phyloP scores from a whole-genome alignment of 1,140 invertebrate species.

The Octopus sinensis region DNA sequence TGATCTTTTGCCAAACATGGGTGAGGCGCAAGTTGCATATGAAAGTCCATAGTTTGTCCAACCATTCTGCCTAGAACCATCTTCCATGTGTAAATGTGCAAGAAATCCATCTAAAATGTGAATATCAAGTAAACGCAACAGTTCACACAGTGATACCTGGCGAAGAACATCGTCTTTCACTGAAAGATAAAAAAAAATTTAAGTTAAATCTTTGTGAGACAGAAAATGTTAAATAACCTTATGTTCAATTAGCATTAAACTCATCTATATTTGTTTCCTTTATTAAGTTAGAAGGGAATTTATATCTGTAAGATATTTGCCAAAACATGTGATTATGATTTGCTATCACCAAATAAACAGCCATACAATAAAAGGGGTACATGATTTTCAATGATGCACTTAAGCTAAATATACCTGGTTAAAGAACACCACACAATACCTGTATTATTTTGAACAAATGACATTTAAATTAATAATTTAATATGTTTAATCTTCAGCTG shows the following conservation, averaged over 20 bases:
- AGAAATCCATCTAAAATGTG: conserved; percentile 50
- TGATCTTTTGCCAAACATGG: neutral
- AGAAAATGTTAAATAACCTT: neutral
- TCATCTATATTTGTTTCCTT: too few relatives aligned
- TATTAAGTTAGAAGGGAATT: too few relatives aligned
- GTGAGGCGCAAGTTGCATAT: neutral
- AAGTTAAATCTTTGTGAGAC: neutral
- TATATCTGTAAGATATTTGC: too few relatives aligned
- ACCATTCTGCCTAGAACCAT: conserved; percentile 32
- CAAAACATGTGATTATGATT: too few relatives aligned
- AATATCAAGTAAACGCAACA: conserved; percentile 49
- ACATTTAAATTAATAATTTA: too few relatives aligned
- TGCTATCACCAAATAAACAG: too few relatives aligned
- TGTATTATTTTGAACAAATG: too few relatives aligned
- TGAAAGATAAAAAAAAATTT: conserved; percentile 30
- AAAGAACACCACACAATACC: too few relatives aligned
- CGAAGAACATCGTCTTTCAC: conserved; percentile 45
- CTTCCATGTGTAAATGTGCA: conserved; percentile 26
- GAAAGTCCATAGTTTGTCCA: conserved; percentile 30
- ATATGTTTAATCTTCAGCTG: too few relatives aligned
- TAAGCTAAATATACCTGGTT: too few relatives aligned
- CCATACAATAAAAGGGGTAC: too few relatives aligned
- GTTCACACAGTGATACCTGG: conserved; percentile 48
- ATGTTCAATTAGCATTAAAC: neutral
- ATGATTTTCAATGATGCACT: too few relatives aligned